phyloP scores from a whole-genome alignment of 2,888 invertebrate species.

The Nemapogon koenigi region DNA sequence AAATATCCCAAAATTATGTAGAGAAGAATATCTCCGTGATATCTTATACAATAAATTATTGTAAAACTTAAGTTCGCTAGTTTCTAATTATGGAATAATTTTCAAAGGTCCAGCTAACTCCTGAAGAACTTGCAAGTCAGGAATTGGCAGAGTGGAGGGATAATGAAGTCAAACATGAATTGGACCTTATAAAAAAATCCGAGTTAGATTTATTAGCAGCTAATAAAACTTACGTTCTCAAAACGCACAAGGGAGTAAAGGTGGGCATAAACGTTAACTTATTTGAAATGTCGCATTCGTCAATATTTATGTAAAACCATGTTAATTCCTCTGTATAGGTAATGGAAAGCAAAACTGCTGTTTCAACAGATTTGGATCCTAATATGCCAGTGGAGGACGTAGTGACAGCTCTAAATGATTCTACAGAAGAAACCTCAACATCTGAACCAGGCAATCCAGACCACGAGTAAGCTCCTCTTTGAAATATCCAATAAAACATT shows the following conservation, averaged over 20 bases:
- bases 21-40: too few relatives aligned
- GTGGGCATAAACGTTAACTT: conserved; percentile 26
- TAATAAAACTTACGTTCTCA: conserved; percentile 83
- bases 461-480: not conserved
- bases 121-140: conserved; percentile 92
- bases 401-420: conserved; percentile 67
- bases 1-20: too few relatives aligned
- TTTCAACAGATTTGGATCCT: conserved; percentile 67
- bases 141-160: conserved; percentile 95
- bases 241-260: conserved; percentile 93
- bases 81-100: not conserved
- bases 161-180: conserved; percentile 87
- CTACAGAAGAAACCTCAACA: conserved; percentile 15
- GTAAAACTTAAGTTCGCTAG: not conserved
- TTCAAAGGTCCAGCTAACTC: conserved; percentile 74
- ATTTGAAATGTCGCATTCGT: not conserved
- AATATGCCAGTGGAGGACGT: conserved; percentile 72
- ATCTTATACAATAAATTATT: too few relatives aligned
- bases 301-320: not conserved
- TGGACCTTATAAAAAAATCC: conserved; percentile 89
- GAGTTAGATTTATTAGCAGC: conserved; percentile 83
- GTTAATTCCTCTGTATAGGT: conserved; percentile 33
- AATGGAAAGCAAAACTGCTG: conserved; percentile 68
- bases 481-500: too few relatives aligned
- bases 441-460: not conserved